phyloP scores from a whole-genome alignment of 2,797 vertebrate species.

The Notoglanidium macrostoma region DNA sequence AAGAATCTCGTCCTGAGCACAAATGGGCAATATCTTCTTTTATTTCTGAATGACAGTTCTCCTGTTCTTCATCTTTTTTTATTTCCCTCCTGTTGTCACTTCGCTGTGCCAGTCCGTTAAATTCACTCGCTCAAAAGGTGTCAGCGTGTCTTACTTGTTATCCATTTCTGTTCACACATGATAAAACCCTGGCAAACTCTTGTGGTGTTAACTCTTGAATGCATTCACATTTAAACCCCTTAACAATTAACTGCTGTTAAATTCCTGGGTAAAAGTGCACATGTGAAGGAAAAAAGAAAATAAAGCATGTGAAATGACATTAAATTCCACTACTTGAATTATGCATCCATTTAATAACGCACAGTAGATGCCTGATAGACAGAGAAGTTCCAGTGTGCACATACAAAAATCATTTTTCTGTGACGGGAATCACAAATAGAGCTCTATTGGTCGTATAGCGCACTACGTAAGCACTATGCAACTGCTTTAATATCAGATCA shows the following conservation, averaged over 20 bases:
- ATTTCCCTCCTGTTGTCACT: not conserved
- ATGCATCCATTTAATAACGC: not conserved
- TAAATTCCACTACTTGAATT: not conserved
- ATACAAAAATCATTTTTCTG: not conserved
- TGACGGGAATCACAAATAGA: no score
- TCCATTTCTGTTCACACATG: not conserved
- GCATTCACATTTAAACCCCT: not conserved
- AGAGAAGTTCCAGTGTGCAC: not conserved
- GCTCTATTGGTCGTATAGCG: no score
- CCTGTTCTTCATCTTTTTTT: not conserved
- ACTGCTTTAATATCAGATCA: not conserved
- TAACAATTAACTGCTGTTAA: not conserved
- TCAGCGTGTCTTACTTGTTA: not conserved
- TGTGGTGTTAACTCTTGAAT: not conserved
- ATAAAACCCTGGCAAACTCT: not conserved
- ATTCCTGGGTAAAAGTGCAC: not conserved
- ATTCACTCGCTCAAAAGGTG: not conserved
- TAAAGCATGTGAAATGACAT: not conserved
- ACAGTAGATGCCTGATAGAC: not conserved
- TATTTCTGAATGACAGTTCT: not conserved
- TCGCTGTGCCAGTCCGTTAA: not conserved
- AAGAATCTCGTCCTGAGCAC: not conserved
- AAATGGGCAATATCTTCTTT: not conserved
- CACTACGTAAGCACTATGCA: not conserved
- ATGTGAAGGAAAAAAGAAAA: not conserved